Evolutionary conservation across 2,113 vertebrate genomes (phyloP).

Genomic region (Clarias magur): DNA sequence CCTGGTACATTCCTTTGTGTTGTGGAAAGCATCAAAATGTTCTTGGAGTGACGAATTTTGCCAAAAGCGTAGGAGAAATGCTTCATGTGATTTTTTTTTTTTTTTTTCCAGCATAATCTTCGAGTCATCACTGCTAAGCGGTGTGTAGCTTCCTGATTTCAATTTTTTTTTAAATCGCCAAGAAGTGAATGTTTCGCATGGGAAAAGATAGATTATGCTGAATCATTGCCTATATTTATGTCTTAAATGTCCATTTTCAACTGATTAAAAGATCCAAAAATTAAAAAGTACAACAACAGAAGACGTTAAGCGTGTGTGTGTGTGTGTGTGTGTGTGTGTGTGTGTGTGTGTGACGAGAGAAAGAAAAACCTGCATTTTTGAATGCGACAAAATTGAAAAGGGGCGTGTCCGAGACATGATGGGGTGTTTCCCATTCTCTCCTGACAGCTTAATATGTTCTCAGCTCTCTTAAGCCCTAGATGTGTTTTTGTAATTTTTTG

Average conservation of each 20-base stretch:
- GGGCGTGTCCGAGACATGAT: no score
- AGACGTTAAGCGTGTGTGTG: no score
- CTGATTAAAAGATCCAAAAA: no score
- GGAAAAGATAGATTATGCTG: neutral
- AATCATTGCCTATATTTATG: neutral
- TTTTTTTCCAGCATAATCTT: neutral
- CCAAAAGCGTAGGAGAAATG: neutral
- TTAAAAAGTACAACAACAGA: no score
- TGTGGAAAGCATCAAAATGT: constrained; percentile 64
- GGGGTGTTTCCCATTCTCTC: neutral
- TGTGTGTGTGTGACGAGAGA: neutral
- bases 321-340: no score
- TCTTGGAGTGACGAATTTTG: constrained; percentile 55
- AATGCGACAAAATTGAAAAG: neutral
- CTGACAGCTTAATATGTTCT: no score
- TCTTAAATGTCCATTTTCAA: no score
- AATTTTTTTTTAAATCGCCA: neutral
- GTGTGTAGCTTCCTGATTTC: neutral
- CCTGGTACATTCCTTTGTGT: constrained; percentile 73
- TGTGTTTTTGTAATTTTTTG: no score
- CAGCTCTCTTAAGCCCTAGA: no score
- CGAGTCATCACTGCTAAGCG: neutral
- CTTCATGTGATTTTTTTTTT: neutral
- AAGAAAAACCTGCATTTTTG: neutral
- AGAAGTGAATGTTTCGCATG: neutral